phyloP scores from a whole-genome alignment of 1,140 invertebrate genomes.

The Conus ventricosus region DNA sequence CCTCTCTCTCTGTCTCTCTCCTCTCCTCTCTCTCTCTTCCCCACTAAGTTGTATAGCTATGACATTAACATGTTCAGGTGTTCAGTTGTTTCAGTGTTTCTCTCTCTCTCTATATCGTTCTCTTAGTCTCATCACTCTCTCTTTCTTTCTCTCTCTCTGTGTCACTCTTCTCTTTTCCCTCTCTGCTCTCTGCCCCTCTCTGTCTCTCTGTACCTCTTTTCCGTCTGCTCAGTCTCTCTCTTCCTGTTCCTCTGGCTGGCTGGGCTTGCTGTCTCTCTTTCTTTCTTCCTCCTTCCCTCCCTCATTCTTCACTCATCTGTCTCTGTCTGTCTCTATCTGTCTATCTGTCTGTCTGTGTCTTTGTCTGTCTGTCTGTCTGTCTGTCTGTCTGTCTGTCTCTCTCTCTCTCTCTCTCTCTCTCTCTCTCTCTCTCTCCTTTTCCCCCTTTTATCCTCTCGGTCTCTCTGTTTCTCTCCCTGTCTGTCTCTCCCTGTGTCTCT shows the following conservation, averaged over 20 bases:
- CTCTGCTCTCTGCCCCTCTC: no score
- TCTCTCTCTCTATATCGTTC: no score
- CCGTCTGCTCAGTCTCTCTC: background rate
- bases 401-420: background rate
- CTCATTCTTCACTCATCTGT: background rate
- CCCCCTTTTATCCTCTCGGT: background rate
- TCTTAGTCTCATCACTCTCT: no score
- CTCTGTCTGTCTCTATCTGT: slow-evolving; percentile 17
- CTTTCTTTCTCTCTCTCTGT: no score
- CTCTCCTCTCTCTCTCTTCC: no score
- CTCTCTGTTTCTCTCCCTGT: background rate
- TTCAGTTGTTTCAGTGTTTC: no score
- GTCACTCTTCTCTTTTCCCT: no score
- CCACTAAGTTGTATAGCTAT: no score
- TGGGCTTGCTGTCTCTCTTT: background rate
- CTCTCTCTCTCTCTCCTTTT: background rate
- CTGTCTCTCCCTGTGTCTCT: background rate
- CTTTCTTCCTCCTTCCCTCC: background rate
- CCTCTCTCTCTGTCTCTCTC: no score
- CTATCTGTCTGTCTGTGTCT: no score
- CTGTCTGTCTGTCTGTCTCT: slow-evolving; percentile 10
- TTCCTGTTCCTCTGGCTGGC: background rate
- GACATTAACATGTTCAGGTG: no score
- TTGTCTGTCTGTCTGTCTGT: background rate
- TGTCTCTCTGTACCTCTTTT: no score